Conservation (phyloP, 2,888 invertebrate species). For the Patella caerulea region DNA sequence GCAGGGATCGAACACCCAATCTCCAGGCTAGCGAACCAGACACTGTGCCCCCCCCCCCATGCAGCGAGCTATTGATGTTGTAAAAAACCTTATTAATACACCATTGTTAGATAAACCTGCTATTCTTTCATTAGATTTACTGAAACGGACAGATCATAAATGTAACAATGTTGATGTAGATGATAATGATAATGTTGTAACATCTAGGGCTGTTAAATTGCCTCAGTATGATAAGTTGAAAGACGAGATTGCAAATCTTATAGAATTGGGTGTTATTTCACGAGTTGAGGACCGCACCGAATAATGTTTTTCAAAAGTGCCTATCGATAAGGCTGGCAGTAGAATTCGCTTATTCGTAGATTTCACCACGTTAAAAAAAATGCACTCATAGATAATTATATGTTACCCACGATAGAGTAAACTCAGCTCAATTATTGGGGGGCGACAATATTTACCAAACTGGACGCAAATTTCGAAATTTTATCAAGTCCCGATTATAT, state of each 20-base stretch:
- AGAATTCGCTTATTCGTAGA: not conserved
- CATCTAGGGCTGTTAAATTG: not conserved
- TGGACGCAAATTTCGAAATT: slow-evolving; percentile 32
- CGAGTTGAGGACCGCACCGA: too few relatives aligned
- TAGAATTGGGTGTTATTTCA: not conserved
- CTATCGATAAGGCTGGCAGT: not conserved
- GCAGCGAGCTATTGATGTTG: too few relatives aligned
- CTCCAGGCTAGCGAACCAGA: too few relatives aligned
- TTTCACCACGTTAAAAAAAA: not conserved
- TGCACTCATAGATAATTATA: slow-evolving; percentile 18
- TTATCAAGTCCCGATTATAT: slow-evolving; percentile 20
- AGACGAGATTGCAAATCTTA: not conserved
- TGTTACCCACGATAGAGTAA: slow-evolving; percentile 25
- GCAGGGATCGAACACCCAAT: too few relatives aligned
- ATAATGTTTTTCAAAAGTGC: not conserved
- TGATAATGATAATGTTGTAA: not conserved
- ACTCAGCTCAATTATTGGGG: slow-evolving; percentile 19
- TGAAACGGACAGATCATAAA: too few relatives aligned
- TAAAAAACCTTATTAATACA: too few relatives aligned
- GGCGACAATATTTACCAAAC: slow-evolving; percentile 26
- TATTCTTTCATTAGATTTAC: not conserved
- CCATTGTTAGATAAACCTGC: not conserved
- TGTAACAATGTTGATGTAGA: too few relatives aligned
- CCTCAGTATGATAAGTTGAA: not conserved
- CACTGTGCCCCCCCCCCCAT: too few relatives aligned